Percentiles rank a stretch among this genome's conserved stretches.
phyloP scores from a whole-genome alignment of 2,113 vertebrate genomes.

The Anas platyrhynchos region DNA sequence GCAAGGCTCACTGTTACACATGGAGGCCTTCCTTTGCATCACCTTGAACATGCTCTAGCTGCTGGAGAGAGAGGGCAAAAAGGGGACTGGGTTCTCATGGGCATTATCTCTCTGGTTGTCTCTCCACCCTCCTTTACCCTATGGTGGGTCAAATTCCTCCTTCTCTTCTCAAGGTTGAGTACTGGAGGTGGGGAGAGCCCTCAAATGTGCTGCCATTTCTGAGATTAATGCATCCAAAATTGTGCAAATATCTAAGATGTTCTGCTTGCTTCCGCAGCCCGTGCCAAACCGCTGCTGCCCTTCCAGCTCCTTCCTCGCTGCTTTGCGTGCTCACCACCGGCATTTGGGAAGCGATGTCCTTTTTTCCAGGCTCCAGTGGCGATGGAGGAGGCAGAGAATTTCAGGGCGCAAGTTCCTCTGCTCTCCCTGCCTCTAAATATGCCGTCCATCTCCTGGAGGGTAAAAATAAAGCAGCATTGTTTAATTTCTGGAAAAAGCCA shows the following conservation, averaged over 20 bases:
- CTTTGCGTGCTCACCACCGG: rapidly evolving
- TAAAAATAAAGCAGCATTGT: slow-evolving; percentile 47
- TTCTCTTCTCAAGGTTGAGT: background rate
- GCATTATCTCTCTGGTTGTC: background rate
- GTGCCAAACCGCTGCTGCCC: background rate
- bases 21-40: background rate
- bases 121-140: background rate
- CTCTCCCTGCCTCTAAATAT: background rate
- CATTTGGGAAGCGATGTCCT: background rate
- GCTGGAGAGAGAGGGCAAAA: background rate
- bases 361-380: background rate
- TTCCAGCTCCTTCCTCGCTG: background rate
- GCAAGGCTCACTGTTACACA: rapidly evolving
- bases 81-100: background rate
- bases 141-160: background rate
- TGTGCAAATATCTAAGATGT: background rate
- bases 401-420: background rate
- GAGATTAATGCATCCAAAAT: background rate
- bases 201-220: background rate
- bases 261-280: background rate
- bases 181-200: background rate
- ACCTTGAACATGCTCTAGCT: background rate
- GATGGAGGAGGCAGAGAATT: background rate
- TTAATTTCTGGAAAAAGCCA: slow-evolving; percentile 56
- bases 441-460: background rate